Evolutionary conservation across 2,113 vertebrate genomes (phyloP), one percentile per base, ranked within the genome.

Genomic region (Mesocricetus auratus): DNA sequence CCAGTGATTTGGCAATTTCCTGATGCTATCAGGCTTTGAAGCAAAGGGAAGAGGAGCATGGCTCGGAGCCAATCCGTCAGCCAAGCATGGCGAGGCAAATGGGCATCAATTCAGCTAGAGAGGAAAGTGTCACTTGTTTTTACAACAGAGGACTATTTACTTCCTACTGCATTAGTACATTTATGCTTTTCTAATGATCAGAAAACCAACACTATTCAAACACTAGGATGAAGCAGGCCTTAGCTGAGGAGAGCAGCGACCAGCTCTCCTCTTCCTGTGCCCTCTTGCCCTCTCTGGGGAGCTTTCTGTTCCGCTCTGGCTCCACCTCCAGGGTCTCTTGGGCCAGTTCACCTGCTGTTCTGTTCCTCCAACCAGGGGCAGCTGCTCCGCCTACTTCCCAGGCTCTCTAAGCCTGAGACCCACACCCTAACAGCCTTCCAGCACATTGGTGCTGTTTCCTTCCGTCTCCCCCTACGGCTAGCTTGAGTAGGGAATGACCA

Each of bases 1-100:
- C 90, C 75, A 56, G 89, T 93, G 93, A 94, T 69, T 79, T 96
- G 94, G 93, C 75, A 90, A 96, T 96, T 92, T 66, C 93, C 87
- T 1, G 58, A n/a, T 0, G n/a, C 68, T 56, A 71, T 66, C 79
- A 50, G 94, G 56, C 83, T 22, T 15, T 0, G 0, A 81, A 88
- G 50, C 26, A 8, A 88, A 68, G 86, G 47, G 64, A 62, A 74
- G 90, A 62, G 3, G 10, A 73, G 74, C 39, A 0, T 45, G 39
- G 92, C 90, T 9, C 1, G 0, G 45, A 42, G 94, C 96, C 89
- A 64, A 19, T 39, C 31, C 4, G 2, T 71, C 47, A 93, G 83
- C 91, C 85, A 94, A n/a, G 92, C 29, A 15, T 1, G 5, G 12
- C 31, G 19, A 58, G 69, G 83, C 62, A 39, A 42, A 45, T 26